A percentile compares a stretch with the other conserved stretches of the same genome.
These are phyloP conservation scores for Clitarchus hookeri DNA, from an alignment of 2,888 invertebrate genomes.

Conservation along the genomic window DNA sequence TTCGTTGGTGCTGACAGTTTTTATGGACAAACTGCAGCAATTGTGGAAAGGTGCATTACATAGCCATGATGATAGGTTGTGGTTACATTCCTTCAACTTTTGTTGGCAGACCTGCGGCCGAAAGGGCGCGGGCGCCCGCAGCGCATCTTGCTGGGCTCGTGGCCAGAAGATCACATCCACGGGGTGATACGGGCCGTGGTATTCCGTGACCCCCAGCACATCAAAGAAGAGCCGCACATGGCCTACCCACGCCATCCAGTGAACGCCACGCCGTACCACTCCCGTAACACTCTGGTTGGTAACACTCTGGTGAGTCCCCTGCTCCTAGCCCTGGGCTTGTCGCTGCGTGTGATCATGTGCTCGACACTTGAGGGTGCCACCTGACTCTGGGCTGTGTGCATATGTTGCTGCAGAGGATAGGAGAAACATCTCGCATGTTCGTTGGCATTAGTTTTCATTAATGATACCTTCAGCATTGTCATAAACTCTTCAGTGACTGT, in stretches of 20 bases:
- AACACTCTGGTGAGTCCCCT: slow-evolving; percentile 16
- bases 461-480: too few species aligned
- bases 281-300: slow-evolving; percentile 29
- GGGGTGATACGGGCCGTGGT: slow-evolving; percentile 91
- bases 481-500: too few species aligned
- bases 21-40: too few species aligned
- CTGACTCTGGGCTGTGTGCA: too few species aligned
- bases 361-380: too few species aligned
- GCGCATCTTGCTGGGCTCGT: slow-evolving; percentile 86
- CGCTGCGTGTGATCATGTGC: background rate
- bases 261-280: slow-evolving; percentile 11
- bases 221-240: slow-evolving; percentile 72
- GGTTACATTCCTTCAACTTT: background rate
- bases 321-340: background rate
- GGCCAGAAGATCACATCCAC: slow-evolving; percentile 93
- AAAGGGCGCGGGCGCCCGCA: slow-evolving; percentile 91
- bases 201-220: slow-evolving; percentile 81
- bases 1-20: too few species aligned
- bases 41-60: too few species aligned
- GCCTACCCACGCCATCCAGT: slow-evolving; percentile 51
- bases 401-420: too few species aligned
- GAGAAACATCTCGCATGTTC: too few species aligned
- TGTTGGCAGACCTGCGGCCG: slow-evolving; percentile 77
- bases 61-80: too few species aligned
- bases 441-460: too few species aligned